Percentiles rank a stretch among this genome's conserved stretches.
phyloP scores from a whole-genome alignment of 2,888 invertebrate genomes.

The Hemistola chrysoprasaria region DNA sequence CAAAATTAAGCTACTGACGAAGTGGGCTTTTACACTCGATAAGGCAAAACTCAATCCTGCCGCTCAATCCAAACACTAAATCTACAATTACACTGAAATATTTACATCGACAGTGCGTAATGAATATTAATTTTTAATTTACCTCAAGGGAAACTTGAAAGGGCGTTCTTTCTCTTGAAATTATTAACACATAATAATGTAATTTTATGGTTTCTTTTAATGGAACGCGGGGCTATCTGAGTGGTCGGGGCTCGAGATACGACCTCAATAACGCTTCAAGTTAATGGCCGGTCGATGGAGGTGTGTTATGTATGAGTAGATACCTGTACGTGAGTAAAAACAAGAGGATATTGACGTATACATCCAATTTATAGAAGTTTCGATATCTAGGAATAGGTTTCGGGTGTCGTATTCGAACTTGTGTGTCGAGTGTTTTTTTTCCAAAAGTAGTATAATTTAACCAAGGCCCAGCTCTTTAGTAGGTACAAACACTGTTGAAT shows the following conservation, averaged over 20 bases:
- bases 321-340: constrained; percentile 7
- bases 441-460: too few relatives aligned
- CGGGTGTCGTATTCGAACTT: constrained; percentile 24
- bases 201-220: constrained; percentile 79
- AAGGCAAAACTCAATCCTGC: constrained; percentile 53
- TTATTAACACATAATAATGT: constrained; percentile 82
- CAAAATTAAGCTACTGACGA: constrained; percentile 51
- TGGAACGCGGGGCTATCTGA: constrained; percentile 72
- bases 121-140: constrained; percentile 63
- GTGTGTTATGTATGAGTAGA: constrained; percentile 35
- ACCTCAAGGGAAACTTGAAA: constrained; percentile 47
- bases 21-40: constrained; percentile 44
- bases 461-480: too few relatives aligned
- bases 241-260: constrained; percentile 62
- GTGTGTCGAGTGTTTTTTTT: constrained; percentile 15
- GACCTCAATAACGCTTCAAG: constrained; percentile 68
- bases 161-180: constrained; percentile 67
- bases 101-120: constrained; percentile 46
- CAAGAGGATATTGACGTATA: constrained; percentile 7
- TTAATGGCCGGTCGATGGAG: constrained; percentile 64
- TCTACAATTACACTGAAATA: constrained; percentile 42
- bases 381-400: constrained; percentile 25
- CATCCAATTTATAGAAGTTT: constrained; percentile 3
- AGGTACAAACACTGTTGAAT: too few relatives aligned
- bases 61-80: constrained; percentile 39